Conservation (phyloP, 2,113 vertebrate species). For the Uria lomvia region DNA sequence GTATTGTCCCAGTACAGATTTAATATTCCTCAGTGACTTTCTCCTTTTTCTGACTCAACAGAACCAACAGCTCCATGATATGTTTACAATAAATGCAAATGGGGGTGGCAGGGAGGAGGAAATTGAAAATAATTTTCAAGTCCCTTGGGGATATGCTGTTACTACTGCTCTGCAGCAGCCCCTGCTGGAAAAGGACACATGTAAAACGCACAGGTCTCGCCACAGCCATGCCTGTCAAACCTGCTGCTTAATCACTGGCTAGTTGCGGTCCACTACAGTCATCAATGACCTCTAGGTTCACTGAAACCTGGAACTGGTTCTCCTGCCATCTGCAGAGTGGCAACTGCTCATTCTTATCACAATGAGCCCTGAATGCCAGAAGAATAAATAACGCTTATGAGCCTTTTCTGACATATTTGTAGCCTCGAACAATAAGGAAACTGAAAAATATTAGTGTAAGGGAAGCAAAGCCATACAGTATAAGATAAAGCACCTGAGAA, state of each 20-base stretch:
- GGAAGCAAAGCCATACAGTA: constrained; percentile 39
- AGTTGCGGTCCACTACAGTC: not conserved
- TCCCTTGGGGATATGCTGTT: not conserved
- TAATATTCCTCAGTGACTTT: not conserved
- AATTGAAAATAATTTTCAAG: not conserved
- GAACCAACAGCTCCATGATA: not conserved
- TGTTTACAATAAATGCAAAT: not conserved
- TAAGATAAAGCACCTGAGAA: constrained; percentile 52
- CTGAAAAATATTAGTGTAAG: constrained; percentile 48
- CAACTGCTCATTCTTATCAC: constrained; percentile 7
- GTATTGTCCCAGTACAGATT: not conserved
- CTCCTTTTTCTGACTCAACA: not conserved
- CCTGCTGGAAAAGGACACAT: constrained; percentile 9
- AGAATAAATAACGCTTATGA: constrained; percentile 1
- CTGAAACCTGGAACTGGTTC: not conserved
- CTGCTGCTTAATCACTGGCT: not conserved
- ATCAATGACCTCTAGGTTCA: not conserved
- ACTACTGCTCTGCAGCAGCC: constrained; percentile 30
- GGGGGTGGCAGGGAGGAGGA: accelerated
- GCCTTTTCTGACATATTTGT: constrained; percentile 37
- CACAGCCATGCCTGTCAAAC: not conserved
- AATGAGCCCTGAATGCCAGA: not conserved
- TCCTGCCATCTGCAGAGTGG: constrained; percentile 9
- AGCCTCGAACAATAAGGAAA: not conserved
- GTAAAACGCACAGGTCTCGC: not conserved